These are phyloP conservation scores for Globodera rostochiensis DNA, from an alignment of 1,140 invertebrate species.

Conservation along the genomic window DNA sequence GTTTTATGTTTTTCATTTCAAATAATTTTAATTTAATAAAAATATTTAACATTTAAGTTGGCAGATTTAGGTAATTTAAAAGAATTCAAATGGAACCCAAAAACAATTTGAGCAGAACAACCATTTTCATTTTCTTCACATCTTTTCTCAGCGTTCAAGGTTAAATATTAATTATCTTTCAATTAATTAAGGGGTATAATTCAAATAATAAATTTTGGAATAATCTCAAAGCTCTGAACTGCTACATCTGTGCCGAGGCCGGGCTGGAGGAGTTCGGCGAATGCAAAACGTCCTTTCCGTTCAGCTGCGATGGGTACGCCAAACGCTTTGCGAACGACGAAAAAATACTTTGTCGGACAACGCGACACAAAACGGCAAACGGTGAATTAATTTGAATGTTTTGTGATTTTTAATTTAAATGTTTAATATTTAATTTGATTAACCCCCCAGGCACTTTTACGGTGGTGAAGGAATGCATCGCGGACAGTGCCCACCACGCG, in stretches of 20 bases:
- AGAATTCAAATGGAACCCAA: conserved; percentile 2
- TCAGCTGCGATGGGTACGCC: conserved; percentile 52
- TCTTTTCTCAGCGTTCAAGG: neutral
- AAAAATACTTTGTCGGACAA: conserved; percentile 54
- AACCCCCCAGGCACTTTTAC: conserved; percentile 51
- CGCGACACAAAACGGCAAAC: conserved; percentile 41
- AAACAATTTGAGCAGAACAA: neutral
- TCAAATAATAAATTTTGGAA: neutral
- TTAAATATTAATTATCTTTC: neutral
- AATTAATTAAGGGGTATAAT: neutral
- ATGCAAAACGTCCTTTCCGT: conserved; percentile 51
- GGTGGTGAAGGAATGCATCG: conserved; percentile 60
- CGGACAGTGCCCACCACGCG: conserved; percentile 54
- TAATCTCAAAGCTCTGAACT: conserved; percentile 32
- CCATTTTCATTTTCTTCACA: neutral
- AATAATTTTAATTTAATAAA: too few species aligned
- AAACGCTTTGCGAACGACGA: conserved; percentile 37
- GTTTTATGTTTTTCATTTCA: too few species aligned
- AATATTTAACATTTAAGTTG: too few species aligned
- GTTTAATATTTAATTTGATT: conserved; percentile 10
- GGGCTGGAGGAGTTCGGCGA: conserved; percentile 53
- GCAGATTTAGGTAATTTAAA: neutral
- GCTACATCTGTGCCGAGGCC: conserved; percentile 52
- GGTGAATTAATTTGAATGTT: neutral
- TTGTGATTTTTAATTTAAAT: neutral